A percentile compares a stretch with the other conserved stretches of the same genome.
phyloP scores from a whole-genome alignment of 2,113 vertebrate species.

The Pelodiscus sinensis region DNA sequence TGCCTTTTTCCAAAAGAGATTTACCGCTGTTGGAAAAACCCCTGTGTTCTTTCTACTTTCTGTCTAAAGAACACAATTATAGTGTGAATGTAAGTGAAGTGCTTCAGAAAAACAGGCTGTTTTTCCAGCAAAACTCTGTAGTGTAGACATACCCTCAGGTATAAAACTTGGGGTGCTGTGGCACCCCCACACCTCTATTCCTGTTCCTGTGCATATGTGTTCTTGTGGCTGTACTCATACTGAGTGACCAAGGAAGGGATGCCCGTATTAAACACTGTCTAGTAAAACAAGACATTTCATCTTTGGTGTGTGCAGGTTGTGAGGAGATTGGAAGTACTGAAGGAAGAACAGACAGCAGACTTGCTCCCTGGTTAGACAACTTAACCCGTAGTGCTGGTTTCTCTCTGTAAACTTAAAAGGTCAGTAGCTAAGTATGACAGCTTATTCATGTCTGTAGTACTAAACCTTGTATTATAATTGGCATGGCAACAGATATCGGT shows the following conservation, averaged over 20 bases:
- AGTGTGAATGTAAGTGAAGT: no score
- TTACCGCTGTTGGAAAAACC: no score
- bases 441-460: neutral
- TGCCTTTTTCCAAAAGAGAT: no score
- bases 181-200: no score
- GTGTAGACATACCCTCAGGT: no score
- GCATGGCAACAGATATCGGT: neutral
- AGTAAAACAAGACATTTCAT: neutral
- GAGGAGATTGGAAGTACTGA: neutral
- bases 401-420: neutral
- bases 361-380: neutral
- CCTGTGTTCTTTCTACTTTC: no score
- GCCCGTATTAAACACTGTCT: neutral
- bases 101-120: no score
- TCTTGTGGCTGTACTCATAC: neutral
- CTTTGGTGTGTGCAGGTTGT: neutral
- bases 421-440: neutral
- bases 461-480: neutral
- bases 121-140: no score
- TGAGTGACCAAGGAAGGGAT: neutral
- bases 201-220: no score
- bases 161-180: no score
- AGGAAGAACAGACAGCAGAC: neutral
- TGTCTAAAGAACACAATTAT: no score
- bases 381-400: neutral